These are phyloP conservation scores for Caenorhabditis brenneri DNA, from an alignment of 1,140 invertebrate species.

Conservation along the genomic window DNA sequence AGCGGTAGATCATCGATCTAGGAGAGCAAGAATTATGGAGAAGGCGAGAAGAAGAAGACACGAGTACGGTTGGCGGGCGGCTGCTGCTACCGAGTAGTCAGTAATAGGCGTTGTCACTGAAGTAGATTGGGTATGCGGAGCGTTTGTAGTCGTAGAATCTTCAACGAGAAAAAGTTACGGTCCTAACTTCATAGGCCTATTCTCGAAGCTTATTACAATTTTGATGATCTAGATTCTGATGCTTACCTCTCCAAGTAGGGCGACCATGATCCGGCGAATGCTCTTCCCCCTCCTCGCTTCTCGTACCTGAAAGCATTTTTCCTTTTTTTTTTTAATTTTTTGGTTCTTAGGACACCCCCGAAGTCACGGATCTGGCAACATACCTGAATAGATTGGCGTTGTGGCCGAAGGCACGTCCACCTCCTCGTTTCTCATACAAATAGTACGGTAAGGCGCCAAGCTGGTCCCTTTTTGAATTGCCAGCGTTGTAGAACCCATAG, in stretches of 20 bases:
- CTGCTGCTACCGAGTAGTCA: too few species aligned
- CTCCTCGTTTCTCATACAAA: constrained; percentile 49
- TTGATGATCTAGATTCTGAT: too few species aligned
- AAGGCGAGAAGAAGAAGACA: neutral
- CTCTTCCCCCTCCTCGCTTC: constrained; percentile 41
- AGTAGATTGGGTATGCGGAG: neutral
- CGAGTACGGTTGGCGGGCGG: neutral
- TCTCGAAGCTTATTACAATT: too few species aligned
- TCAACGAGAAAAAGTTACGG: too few species aligned
- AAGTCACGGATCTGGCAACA: too few species aligned
- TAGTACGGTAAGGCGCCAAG: constrained; percentile 40
- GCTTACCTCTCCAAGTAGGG: constrained; percentile 16
- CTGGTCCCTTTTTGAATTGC: constrained; percentile 46
- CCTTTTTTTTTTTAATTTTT: too few species aligned
- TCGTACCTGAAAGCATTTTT: too few species aligned
- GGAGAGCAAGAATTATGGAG: neutral
- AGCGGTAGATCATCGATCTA: neutral
- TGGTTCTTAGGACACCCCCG: too few species aligned
- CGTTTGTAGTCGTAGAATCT: constrained; percentile 40
- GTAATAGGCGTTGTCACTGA: constrained; percentile 20
- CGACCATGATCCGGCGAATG: constrained; percentile 31
- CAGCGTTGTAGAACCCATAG: constrained; percentile 38
- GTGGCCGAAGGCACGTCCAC: constrained; percentile 39
- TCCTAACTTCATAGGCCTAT: too few species aligned
- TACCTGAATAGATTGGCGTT: constrained; percentile 27